Base-by-base conservation (phyloP, 2,113 vertebrate species). In the Cheilinus undulatus region DNA sequence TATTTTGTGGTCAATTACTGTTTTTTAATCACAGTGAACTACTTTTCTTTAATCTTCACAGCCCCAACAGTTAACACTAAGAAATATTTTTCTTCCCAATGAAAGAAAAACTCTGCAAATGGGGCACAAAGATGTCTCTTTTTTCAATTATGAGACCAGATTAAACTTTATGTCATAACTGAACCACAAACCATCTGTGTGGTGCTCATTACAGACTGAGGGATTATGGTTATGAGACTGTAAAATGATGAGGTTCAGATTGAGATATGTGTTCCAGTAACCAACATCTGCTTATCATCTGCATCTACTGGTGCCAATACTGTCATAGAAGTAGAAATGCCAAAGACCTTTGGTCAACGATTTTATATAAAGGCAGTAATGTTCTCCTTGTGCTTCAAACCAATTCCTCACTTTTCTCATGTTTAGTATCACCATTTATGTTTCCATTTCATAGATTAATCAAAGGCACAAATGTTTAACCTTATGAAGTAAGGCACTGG, bases 201-300 rank as follows among this genome's bases (percentile, higher is more conserved):
- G 7, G 40, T 58, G 9, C n/a, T 65, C 14, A 60, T 63, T 72
- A 57, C 8, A 58, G 45, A 40, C 10, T 20, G 5, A 30, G 59
- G 26, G 15, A 69, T 78, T 60, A 57, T 20, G 34, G 19, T 57
- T 32, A 51, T 71, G 60, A 45, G 50, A 23, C 3, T 20, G 19
- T 43, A 19, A 24, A 19, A 19, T 8, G 32, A 20, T 24, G 14
- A 46, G 61, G 17, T 40, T 59, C 1, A 50, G 42, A 13, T 32
- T 73, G 27, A 54, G 51, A 64, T 15, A 34, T 73, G 36, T 64
- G 34, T 77, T 50, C 11, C 27, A 58, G 4, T 72, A 38, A 24
- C 45, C 54, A 45, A 80, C 53, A 87, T 73, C 73, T 80, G 76
- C 52, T 67, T 24, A 32, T 63, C 48, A 60, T 28, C 23, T 14